Base-by-base conservation (phyloP, 2,888 invertebrate species). In the Cacoxenus indagator region DNA sequence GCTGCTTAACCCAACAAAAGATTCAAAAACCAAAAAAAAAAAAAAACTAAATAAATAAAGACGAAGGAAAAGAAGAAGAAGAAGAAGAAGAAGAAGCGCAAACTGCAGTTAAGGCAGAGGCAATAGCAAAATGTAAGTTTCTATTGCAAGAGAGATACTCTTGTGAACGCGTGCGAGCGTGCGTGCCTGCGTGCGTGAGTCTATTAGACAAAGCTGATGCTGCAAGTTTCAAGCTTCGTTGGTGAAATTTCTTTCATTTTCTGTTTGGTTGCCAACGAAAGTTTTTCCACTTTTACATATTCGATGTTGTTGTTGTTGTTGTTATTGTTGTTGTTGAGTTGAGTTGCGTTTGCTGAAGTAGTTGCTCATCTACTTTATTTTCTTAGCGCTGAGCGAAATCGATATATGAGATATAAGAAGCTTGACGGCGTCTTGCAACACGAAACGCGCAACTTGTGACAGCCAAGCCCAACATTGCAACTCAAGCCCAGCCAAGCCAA, bases 141-240 rank as follows among this genome's bases (percentile, higher is more conserved):
- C 37, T 1, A 4, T 37, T 37, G 5, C 8, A 37, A 37, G 14
- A 11, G 37, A 37, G 37, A 37, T 11, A 4, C 14, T 8, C 37
- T 5, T 2, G 9, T 37, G 37, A 4, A 8, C 1, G 8, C 14
- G 37, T 37, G 37, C 37, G 37, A 11, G 37, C 14, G 37, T 37
- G 37, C 5, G 1, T 1, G 37, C 9, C 5, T 51, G 19, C 22
- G 51, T 9, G 19, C 22, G 51, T 51, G 17, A 4, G 22, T 11
- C 51, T 51, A 51, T 51, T 51, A 22, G 22, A 22, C 51, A 51
- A 22, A 22, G 65, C 43, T 54, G 65, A 54, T 37, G 51, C 22
- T 61, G 64, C 37, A 61, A 14, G 61, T 43, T 43, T 31, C 11
- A 43, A 37, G 61, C 31, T 37, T 61, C 19, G 19, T 6, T 55